These are phyloP conservation scores for Mirounga angustirostris DNA, from an alignment of 2,113 vertebrate species.

Conservation along the genomic window DNA sequence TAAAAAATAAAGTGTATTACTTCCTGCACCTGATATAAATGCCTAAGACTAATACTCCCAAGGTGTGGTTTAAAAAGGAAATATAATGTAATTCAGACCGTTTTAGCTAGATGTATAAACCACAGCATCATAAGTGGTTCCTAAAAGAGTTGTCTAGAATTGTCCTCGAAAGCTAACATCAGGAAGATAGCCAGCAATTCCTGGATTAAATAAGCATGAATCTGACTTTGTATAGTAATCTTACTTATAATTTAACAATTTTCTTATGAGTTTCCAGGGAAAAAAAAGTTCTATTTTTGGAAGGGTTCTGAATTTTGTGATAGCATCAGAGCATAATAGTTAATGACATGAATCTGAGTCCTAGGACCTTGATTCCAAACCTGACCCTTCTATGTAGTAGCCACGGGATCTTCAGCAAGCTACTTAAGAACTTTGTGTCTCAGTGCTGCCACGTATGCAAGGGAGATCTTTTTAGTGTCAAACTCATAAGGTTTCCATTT, in stretches of 20 bases:
- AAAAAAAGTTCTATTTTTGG: not conserved
- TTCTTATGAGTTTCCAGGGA: not conserved
- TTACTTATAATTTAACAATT: not conserved
- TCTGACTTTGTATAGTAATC: not conserved
- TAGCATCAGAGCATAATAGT: not conserved
- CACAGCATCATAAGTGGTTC: not conserved
- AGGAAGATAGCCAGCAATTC: not conserved
- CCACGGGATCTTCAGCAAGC: no score
- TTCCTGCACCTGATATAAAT: not conserved
- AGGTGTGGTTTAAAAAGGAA: not conserved
- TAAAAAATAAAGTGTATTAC: not conserved
- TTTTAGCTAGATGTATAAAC: not conserved
- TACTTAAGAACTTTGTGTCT: not conserved
- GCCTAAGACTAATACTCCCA: not conserved
- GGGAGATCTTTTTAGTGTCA: not conserved
- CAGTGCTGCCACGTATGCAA: not conserved
- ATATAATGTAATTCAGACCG: slow-evolving; percentile 16
- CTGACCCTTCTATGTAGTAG: not conserved
- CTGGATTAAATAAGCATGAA: not conserved
- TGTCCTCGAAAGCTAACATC: not conserved
- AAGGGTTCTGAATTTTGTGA: not conserved
- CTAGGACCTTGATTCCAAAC: not conserved
- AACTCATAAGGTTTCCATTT: not conserved
- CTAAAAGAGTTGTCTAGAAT: not conserved
- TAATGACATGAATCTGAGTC: not conserved